Base-by-base conservation (phyloP, 53 echinoderm and acorn worm genomes). In the Patiria pectinifera region DNA sequence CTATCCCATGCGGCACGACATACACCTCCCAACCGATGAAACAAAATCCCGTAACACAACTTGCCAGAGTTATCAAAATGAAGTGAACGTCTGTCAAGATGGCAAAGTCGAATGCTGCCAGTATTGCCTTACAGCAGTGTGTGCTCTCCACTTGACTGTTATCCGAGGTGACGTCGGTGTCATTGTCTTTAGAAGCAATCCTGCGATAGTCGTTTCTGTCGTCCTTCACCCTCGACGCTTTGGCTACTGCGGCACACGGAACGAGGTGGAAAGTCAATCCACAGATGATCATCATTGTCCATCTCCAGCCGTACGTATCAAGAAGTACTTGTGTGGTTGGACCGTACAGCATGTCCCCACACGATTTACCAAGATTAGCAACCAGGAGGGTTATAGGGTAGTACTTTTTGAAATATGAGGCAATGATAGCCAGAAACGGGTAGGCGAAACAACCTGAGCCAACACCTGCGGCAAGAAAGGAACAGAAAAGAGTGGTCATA, bases 271-370 rank as follows among this genome's bases (percentile, higher is more conserved):
- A 81, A 4, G 82, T 81, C 16, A 81, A 0, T 12, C 82, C 82
- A 6, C 16, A 14, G 82, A 81, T 7, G 3, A 81, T 19, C 48
- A 81, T 18, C 16, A 81, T 13, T 6, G 48, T 24, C 21, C 82
- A 19, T 81, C 82, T 14, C 82, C 82, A 81, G 82, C 82, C 82
- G 82, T 81, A 81, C 3, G 48, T 48, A 14, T 81, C 48, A 14
- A 19, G 48, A 16, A 46, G 49, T 4, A 81, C 16, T 46, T 81
- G 82, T 19, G 82, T 49, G 46, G 49, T 81, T 45, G 82, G 82
- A n/a, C 82, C 82, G 48, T 81, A 81, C 82, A 81, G 82, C 48
- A 81, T 13, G 15, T 14, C 45, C 2, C 82, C 82, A 49, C 47
- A 46, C 7, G 82, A 81, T 12, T 12, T 18, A 14, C 82, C 82